Percentiles rank a stretch among this genome's conserved stretches.
These are phyloP conservation scores for Sceloporus undulatus DNA, from an alignment of 2,113 vertebrate genomes.

Conservation along the genomic window DNA sequence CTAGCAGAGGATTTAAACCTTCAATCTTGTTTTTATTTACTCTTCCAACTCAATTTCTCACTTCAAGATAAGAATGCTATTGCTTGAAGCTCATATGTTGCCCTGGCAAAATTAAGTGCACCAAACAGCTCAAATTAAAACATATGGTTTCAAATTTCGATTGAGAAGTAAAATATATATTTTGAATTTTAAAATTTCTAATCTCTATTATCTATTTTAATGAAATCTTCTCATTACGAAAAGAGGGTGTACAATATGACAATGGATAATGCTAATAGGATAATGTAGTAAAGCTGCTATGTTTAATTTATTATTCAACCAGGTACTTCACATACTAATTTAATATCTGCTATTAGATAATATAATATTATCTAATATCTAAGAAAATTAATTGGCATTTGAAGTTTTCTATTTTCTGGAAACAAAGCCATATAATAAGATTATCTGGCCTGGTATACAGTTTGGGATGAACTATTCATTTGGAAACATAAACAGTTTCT, in stretches of 20 bases:
- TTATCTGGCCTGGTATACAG: neutral
- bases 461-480: neutral
- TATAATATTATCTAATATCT: neutral
- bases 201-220: constrained; percentile 25
- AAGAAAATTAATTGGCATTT: neutral
- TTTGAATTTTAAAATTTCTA: constrained; percentile 46
- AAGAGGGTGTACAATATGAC: neutral
- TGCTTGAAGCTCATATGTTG: constrained; percentile 81
- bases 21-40: constrained; percentile 91
- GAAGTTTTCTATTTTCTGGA: neutral
- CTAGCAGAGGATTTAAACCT: constrained; percentile 89
- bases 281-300: neutral
- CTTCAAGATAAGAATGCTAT: constrained; percentile 83
- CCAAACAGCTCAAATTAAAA: constrained; percentile 76
- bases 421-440: neutral
- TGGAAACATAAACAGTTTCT: constrained; percentile 7
- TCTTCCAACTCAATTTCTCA: constrained; percentile 88
- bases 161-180: constrained; percentile 48
- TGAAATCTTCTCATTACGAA: neutral
- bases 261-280: neutral
- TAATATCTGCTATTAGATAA: neutral
- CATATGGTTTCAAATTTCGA: constrained; percentile 70
- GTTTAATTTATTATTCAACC: neutral
- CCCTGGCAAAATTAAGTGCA: constrained; percentile 82
- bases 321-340: neutral